These are phyloP conservation scores for Drosophila nasuta DNA, from an alignment of 1,140 invertebrate species.

Conservation along the genomic window DNA sequence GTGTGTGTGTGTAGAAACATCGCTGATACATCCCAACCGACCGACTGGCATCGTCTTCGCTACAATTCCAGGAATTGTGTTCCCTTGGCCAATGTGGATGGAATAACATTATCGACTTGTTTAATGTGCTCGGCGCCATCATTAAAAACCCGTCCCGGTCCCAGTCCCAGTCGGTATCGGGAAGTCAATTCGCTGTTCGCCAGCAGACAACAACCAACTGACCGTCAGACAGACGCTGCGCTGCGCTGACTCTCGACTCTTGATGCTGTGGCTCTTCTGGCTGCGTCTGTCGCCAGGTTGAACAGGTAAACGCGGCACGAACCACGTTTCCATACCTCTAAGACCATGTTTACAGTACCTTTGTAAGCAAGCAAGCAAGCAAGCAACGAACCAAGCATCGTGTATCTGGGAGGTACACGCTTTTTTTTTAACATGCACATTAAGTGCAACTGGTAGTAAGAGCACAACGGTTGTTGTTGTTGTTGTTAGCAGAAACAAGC, in stretches of 20 bases:
- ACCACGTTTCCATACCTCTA: constrained; percentile 62
- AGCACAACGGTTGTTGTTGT: constrained; percentile 25
- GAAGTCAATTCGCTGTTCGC: constrained; percentile 59
- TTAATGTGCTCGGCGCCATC: constrained; percentile 79
- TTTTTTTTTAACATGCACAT: constrained; percentile 38
- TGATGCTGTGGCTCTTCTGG: constrained; percentile 19
- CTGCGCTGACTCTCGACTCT: neutral
- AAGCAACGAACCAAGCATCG: constrained; percentile 25
- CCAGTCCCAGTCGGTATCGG: constrained; percentile 54
- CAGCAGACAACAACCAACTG: constrained; percentile 4
- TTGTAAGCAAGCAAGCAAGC: constrained; percentile 5
- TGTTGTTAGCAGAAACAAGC: constrained; percentile 7
- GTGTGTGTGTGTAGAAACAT: constrained; percentile 7
- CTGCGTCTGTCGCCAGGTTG: constrained; percentile 35
- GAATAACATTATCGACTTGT: constrained; percentile 80
- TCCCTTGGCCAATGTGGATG: constrained; percentile 66
- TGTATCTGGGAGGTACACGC: constrained; percentile 59
- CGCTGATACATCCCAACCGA: constrained; percentile 34
- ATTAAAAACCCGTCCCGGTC: constrained; percentile 76
- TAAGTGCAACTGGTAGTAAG: constrained; percentile 27
- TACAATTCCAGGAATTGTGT: constrained; percentile 77
- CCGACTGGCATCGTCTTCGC: constrained; percentile 50
- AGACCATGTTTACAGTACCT: constrained; percentile 65
- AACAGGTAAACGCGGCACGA: constrained; percentile 63
- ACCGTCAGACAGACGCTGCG: neutral